Conservation (phyloP, 2,888 invertebrate species). For the Metacarcinus magister region DNA sequence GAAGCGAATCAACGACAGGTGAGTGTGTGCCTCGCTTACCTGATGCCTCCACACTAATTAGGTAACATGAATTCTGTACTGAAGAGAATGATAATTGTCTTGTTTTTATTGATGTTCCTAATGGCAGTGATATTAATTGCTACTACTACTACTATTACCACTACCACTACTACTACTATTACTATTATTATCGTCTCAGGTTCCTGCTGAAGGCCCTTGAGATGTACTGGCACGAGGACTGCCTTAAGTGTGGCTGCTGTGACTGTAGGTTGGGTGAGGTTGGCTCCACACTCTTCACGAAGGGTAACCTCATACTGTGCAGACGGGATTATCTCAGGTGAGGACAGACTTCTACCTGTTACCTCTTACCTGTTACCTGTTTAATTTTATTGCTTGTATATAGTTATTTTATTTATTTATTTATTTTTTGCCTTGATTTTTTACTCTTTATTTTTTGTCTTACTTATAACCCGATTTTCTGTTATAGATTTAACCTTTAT, state of each 20-base stretch:
- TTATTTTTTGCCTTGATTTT: no score
- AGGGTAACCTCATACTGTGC: conserved; percentile 95
- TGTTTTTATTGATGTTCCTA: no score
- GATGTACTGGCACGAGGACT: conserved; percentile 97
- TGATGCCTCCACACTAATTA: no score
- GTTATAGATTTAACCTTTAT: no score
- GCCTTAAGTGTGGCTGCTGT: conserved; percentile 96
- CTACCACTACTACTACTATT: background rate
- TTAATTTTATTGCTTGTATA: background rate
- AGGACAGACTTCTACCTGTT: background rate
- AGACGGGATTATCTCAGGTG: conserved; percentile 96
- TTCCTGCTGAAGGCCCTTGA: conserved; percentile 94
- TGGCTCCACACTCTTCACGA: conserved; percentile 94
- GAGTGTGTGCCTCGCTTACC: conserved; percentile 84
- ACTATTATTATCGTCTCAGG: conserved; percentile 84
- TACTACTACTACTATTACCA: background rate
- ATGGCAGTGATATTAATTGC: background rate
- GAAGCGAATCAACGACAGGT: conserved; percentile 93
- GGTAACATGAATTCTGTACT: no score
- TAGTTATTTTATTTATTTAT: background rate
- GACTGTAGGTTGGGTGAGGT: conserved; percentile 97
- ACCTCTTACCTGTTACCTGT: background rate
- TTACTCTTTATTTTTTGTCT: no score
- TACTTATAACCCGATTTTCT: no score
- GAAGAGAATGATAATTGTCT: no score